phyloP scores from a whole-genome alignment of 2,888 invertebrate genomes.

The Drosophila conformis region DNA sequence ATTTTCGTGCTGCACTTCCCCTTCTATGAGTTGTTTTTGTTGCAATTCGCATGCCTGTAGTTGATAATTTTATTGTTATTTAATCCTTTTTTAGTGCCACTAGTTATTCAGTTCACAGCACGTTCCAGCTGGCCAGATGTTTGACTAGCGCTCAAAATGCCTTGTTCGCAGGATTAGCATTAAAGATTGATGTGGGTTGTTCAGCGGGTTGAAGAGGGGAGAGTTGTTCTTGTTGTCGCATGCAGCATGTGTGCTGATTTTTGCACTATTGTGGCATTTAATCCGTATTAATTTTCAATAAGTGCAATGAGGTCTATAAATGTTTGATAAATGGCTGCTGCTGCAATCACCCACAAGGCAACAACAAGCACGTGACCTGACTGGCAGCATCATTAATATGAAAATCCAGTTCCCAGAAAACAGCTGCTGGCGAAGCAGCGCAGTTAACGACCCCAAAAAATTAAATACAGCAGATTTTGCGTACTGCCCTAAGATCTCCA shows the following conservation, averaged over 20 bases:
- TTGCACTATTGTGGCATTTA: slow-evolving; percentile 68
- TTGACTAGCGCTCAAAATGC: slow-evolving; percentile 67
- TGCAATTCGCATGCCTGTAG: slow-evolving; percentile 23
- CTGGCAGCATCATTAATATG: slow-evolving; percentile 21
- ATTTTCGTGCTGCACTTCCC: background rate
- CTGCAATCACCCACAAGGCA: slow-evolving; percentile 15
- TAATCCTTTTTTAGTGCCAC: slow-evolving; percentile 67
- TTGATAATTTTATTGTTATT: slow-evolving; percentile 63
- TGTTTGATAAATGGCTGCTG: slow-evolving; percentile 68
- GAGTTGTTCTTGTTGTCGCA: slow-evolving; percentile 11
- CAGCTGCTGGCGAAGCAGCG: slow-evolving; percentile 5
- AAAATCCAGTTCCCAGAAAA: slow-evolving; percentile 9
- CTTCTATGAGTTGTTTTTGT: background rate
- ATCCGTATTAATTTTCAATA: slow-evolving; percentile 78
- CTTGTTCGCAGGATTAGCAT: slow-evolving; percentile 73
- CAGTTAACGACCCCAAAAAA: no score
- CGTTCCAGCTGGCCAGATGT: slow-evolving; percentile 59
- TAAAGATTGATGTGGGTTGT: slow-evolving; percentile 46
- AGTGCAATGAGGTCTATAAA: slow-evolving; percentile 67
- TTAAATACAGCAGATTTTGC: background rate
- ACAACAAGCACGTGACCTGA: slow-evolving; percentile 44
- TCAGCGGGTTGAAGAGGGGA: background rate
- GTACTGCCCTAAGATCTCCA: background rate
- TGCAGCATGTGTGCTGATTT: slow-evolving; percentile 72
- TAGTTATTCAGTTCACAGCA: slow-evolving; percentile 36